phyloP scores from a whole-genome alignment of 2,888 invertebrate genomes.

The Cyaniris semiargus region DNA sequence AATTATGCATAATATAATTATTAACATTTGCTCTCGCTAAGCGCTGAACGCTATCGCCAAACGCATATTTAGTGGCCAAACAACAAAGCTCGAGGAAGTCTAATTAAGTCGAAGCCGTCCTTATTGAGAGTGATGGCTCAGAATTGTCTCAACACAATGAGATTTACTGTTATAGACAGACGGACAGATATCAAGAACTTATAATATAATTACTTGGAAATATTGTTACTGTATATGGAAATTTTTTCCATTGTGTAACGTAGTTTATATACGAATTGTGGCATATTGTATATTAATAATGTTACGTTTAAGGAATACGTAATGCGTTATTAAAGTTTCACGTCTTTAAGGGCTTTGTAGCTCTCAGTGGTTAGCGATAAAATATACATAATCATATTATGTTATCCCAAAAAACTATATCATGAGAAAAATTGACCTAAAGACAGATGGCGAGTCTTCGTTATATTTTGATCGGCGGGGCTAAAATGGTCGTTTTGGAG shows the following conservation, averaged over 20 bases:
- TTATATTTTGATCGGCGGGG: no score
- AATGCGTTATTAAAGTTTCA: background rate
- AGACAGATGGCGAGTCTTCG: no score
- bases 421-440: no score
- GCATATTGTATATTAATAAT: constrained; percentile 12
- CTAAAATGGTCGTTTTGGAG: no score
- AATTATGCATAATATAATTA: no score
- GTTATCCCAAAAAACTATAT: no score
- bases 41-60: background rate
- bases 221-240: constrained; percentile 7
- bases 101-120: constrained; percentile 45
- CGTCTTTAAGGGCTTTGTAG: background rate
- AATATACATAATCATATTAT: no score
- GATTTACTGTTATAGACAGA: constrained; percentile 34
- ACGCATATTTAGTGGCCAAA: constrained; percentile 40
- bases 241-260: background rate
- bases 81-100: constrained; percentile 32
- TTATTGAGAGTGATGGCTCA: constrained; percentile 54
- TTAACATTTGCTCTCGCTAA: no score
- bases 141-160: constrained; percentile 31
- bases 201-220: constrained; percentile 30
- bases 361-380: background rate
- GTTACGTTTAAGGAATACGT: background rate
- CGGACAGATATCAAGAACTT: constrained; percentile 20
- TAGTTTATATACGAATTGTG: constrained; percentile 9